Evolutionary conservation across 2,113 vertebrate species (phyloP), one percentile per base, ranked within the genome.

Genomic region (Chelonoidis abingdonii): DNA sequence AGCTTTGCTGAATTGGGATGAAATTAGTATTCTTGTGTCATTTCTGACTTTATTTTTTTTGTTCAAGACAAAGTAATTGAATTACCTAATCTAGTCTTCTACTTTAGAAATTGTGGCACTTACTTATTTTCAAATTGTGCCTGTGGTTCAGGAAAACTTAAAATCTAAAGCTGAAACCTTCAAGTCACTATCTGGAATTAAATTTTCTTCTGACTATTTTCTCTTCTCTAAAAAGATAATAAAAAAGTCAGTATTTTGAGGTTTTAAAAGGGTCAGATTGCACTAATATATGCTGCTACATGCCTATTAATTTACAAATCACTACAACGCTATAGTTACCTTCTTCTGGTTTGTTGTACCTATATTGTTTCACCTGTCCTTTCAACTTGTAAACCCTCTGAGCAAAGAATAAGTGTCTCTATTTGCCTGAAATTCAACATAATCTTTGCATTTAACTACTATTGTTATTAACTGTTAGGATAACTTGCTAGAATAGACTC

Each of bases 151-250:
- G 13, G 19, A 57, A 79, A 93, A 84, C 8, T 89, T 62, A 52
- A 92, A 96, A 88, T 69, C 19, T 31, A 38, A 87, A 79, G 54
- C 22, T 47, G 84, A 92, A 88, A 47, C 10, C 47, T 88, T 87
- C 47, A 87, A 92, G 57, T 79, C 10, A 38, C 5, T 83, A n/a
- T 95, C 92, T 96, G 65, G 35, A 96, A 88, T 94, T 91, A 31
- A 75, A 27, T 69, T 69, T 69, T 69, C 17, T 69, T 69, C 62
- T n/a, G 21, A 25, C 6, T 24, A 75, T 14, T 25, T 24, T 76
- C 38, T 76, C 10, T 44, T 76, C 6, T 81, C 53, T 81, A 87
- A 88, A 81, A 59, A 17, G 17, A 85, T 50, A 83, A 95, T 88
- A 95, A 87, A 84, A 9, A 92, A 93, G 86, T 85, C 35, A 83